phyloP scores from a whole-genome alignment of 2,797 vertebrate species.

The Rhynchonycteris naso region DNA sequence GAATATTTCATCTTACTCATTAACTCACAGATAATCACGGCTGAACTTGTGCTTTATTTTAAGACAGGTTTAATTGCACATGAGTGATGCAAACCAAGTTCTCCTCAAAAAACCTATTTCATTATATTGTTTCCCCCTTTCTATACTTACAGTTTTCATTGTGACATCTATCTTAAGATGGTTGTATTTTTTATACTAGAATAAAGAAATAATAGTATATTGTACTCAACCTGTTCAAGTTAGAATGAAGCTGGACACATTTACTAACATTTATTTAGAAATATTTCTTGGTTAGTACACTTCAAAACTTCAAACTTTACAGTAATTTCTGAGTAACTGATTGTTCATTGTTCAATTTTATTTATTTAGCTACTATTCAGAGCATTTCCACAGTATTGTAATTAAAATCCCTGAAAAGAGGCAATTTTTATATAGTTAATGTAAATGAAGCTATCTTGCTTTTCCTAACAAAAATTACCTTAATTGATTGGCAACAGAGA shows the following conservation, averaged over 20 bases:
- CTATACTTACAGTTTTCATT: background rate
- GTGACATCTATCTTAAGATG: background rate
- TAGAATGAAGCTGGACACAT: background rate
- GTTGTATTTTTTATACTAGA: background rate
- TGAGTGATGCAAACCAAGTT: background rate
- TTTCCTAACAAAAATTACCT: background rate
- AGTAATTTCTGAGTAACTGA: background rate
- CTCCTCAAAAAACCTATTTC: background rate
- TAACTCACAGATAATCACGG: slow-evolving; percentile 29
- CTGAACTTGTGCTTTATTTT: slow-evolving; percentile 17
- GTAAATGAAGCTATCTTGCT: background rate
- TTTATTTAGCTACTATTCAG: background rate
- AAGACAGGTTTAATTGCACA: background rate
- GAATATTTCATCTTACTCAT: slow-evolving; percentile 12
- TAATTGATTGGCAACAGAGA: background rate
- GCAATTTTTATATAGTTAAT: background rate
- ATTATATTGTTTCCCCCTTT: background rate
- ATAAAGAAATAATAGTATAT: background rate
- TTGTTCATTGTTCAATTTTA: background rate
- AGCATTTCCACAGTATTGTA: background rate
- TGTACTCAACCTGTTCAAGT: background rate
- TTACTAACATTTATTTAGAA: background rate
- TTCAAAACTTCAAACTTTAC: background rate
- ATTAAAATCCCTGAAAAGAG: background rate
- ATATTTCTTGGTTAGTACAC: background rate